These are phyloP conservation scores for Quadroppia sp. DNA, from an alignment of 2,888 invertebrate genomes.

Conservation along the genomic window DNA sequence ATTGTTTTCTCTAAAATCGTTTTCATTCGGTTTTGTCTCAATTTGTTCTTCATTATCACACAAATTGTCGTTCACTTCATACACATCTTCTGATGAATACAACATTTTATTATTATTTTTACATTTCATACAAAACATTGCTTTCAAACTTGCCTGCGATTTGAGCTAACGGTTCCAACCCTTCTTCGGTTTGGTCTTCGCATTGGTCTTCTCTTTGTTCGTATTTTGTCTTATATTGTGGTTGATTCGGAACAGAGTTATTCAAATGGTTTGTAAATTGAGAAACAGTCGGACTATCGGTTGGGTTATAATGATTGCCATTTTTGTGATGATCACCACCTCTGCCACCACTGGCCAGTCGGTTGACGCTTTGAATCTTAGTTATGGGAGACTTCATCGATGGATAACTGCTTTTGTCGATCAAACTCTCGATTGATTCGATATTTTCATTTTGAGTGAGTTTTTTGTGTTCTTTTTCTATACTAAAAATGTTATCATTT, in stretches of 20 bases:
- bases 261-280: constrained; percentile 2
- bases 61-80: not conserved
- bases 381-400: not conserved
- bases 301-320: constrained; percentile 6
- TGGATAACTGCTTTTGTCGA: not conserved
- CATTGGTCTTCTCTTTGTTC: not conserved
- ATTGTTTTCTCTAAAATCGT: too few relatives aligned
- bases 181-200: not conserved
- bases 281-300: constrained; percentile 9
- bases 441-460: not conserved
- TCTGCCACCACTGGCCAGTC: not conserved
- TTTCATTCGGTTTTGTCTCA: too few relatives aligned
- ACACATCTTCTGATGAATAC: not conserved
- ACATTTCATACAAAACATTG: not conserved
- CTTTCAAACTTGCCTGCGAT: not conserved
- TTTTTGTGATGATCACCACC: not conserved
- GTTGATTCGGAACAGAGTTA: constrained; percentile 9
- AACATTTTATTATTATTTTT: too few relatives aligned
- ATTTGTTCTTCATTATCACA: not conserved
- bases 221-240: not conserved
- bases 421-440: not conserved
- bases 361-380: not conserved
- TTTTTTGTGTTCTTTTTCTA: constrained; percentile 16
- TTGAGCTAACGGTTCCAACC: not conserved
- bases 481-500: constrained; percentile 11